Percentiles rank a stretch among this genome's conserved stretches.
phyloP scores from a whole-genome alignment of 1,140 invertebrate species.

The Drosophila ambigua region DNA sequence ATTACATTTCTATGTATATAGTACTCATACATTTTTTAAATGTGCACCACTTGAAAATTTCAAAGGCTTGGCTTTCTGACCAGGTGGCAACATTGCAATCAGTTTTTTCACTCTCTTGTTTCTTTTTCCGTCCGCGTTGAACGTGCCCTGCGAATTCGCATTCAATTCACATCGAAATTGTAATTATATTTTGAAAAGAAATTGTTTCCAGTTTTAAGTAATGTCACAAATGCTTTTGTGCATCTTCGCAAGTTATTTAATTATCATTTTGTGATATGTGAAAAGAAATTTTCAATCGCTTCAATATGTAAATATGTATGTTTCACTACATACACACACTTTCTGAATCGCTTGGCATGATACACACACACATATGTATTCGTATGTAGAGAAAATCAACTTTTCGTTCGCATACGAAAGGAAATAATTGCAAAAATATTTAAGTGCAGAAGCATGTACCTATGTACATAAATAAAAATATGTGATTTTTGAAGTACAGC shows the following conservation, averaged over 20 bases:
- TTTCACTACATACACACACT: conserved; percentile 36
- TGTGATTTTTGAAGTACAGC: not conserved
- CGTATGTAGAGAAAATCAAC: conserved; percentile 26
- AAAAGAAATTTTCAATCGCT: conserved; percentile 6
- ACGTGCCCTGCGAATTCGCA: conserved; percentile 37
- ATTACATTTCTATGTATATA: not conserved
- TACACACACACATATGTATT: conserved; percentile 11
- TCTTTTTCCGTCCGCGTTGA: conserved; percentile 60
- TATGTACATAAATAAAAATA: not conserved
- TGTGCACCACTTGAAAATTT: not conserved
- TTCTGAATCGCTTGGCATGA: conserved; percentile 56
- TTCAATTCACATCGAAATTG: conserved; percentile 45
- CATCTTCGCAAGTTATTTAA: not conserved
- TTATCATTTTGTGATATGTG: conserved; percentile 10
- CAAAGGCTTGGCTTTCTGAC: conserved; percentile 1
- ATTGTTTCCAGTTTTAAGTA: not conserved
- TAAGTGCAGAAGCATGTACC: not conserved
- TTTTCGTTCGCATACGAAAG: conserved; percentile 10
- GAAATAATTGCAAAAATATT: conserved; percentile 9
- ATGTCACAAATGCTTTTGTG: not conserved
- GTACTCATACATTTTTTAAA: not conserved
- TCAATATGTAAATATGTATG: conserved; percentile 26
- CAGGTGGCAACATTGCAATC: conserved; percentile 60
- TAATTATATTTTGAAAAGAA: conserved; percentile 19
- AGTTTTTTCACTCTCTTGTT: conserved; percentile 56